phyloP scores from a whole-genome alignment of 1,140 invertebrate genomes.

The Radopholus similis region DNA sequence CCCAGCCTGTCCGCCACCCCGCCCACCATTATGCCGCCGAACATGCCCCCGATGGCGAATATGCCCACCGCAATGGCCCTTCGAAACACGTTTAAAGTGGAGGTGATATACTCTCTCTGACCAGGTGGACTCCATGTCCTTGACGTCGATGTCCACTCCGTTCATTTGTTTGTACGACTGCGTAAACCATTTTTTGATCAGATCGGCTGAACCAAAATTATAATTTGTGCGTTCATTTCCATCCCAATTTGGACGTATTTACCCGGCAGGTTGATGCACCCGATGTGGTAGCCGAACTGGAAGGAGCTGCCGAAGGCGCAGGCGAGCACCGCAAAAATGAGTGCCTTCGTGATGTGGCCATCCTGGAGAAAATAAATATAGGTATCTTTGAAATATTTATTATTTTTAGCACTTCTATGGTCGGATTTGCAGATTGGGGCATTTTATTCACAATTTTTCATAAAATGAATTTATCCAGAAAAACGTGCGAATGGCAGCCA shows the following conservation, averaged over 20 bases:
- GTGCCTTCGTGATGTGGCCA: constrained; percentile 34
- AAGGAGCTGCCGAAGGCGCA: constrained; percentile 86
- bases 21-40: constrained; percentile 76
- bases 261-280: constrained; percentile 85
- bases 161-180: constrained; percentile 34
- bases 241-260: too few relatives aligned
- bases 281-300: constrained; percentile 89
- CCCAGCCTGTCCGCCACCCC: constrained; percentile 73
- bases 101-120: too few relatives aligned
- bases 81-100: constrained; percentile 64
- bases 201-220: constrained; percentile 20
- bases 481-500: too few relatives aligned
- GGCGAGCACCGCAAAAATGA: constrained; percentile 64
- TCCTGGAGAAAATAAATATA: too few relatives aligned
- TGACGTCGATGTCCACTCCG: constrained; percentile 28
- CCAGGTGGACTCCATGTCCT: constrained; percentile 47
- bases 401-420: too few relatives aligned
- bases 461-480: too few relatives aligned
- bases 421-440: too few relatives aligned
- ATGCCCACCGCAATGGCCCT: constrained; percentile 77
- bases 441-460: too few relatives aligned
- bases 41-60: constrained; percentile 84
- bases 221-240: constrained; percentile 2
- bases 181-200: constrained; percentile 48
- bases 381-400: too few relatives aligned